These are phyloP conservation scores for Lipophrys pholis DNA, from an alignment of 2,113 vertebrate species.

Conservation along the genomic window DNA sequence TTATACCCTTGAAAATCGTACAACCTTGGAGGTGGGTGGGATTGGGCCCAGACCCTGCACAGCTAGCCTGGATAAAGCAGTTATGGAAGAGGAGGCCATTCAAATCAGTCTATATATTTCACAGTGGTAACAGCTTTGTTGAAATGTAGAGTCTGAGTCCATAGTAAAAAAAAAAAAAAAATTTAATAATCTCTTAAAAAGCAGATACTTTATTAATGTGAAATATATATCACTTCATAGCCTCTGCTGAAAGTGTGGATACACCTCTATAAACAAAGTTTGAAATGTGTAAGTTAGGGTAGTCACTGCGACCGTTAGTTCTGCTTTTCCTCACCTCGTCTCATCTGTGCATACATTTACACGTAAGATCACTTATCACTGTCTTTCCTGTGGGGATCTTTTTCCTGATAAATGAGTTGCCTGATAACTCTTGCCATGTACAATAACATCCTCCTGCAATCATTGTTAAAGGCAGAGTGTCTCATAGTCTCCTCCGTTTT, in stretches of 20 bases:
- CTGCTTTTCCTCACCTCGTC: not conserved
- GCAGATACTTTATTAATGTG: not conserved
- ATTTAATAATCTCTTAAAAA: no score
- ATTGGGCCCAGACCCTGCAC: no score
- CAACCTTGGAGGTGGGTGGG: no score
- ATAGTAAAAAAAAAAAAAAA: no score
- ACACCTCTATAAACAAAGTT: not conserved
- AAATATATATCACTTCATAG: no score
- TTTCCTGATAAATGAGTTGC: constrained; percentile 36
- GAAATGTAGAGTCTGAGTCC: no score
- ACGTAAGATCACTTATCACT: constrained; percentile 19
- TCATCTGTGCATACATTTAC: constrained; percentile 3
- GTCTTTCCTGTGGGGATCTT: constrained; percentile 18
- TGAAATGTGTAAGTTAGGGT: not conserved
- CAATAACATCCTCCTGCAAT: not conserved
- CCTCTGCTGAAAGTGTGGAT: no score
- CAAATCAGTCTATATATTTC: no score
- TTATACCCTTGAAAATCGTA: no score
- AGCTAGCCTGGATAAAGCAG: no score
- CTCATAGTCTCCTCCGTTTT: not conserved
- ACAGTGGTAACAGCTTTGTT: no score
- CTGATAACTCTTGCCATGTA: constrained; percentile 16
- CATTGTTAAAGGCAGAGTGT: not conserved
- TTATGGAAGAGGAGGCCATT: no score
- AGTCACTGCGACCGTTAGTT: not conserved